Conservation (phyloP, 2,113 vertebrate genomes). For the Sardina pilchardus region DNA sequence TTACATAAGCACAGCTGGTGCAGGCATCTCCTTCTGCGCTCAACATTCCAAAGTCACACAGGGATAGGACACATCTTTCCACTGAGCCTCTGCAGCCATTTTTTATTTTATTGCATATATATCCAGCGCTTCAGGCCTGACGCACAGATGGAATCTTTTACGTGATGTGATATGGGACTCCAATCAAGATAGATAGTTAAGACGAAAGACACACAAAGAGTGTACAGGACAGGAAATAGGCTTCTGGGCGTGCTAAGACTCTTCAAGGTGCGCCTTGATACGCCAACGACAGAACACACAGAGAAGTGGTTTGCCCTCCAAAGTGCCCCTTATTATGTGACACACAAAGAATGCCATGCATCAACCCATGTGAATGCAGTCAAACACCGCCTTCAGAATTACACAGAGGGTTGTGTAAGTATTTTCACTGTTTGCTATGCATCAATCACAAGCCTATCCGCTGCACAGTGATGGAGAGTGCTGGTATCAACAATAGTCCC, state of each 20-base stretch:
- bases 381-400: neutral
- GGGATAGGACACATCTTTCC: conserved; percentile 3
- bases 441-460: neutral
- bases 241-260: neutral
- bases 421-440: neutral
- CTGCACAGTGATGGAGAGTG: neutral
- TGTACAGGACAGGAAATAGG: neutral
- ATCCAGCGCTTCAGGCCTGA: neutral
- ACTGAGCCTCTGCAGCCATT: neutral
- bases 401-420: neutral
- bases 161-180: neutral
- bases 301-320: conserved; percentile 30
- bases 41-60: neutral
- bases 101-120: neutral
- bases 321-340: conserved; percentile 24
- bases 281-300: neutral
- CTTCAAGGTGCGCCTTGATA: neutral
- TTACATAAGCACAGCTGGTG: conserved; percentile 6
- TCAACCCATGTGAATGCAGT: conserved; percentile 7
- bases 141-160: conserved; percentile 2
- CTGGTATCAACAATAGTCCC: neutral
- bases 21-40: neutral
- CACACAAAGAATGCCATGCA: conserved; percentile 23
- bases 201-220: neutral
- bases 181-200: neutral